Base-by-base conservation (phyloP, 1,140 invertebrate species). In the Steinernema feltiae region DNA sequence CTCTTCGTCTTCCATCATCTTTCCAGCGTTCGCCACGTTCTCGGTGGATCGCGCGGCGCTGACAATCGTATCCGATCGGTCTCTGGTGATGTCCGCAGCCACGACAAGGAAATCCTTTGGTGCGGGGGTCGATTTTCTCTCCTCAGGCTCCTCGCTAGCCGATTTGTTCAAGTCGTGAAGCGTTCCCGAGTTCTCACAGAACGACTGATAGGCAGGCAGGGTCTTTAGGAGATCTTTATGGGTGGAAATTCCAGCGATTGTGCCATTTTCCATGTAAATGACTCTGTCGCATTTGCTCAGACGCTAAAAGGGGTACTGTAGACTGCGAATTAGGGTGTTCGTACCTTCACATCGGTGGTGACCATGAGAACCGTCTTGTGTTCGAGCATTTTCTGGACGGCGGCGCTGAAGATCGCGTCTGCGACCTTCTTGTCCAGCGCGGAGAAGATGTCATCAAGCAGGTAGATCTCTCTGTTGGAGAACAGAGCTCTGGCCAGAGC, bases 371-470 rank as follows among this genome's bases (percentile, higher is more conserved):
- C 76, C 12, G 84, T 84, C 32, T 81, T 86, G 30, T 78, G 76
- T 18, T 46, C 18, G 18, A 86, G 73, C 18, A 85, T 24, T 2
- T 84, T 81, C 63, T 76, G 76, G 73, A 91, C 89, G 71, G 89
- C 89, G 76, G 89, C 87, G 18, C 90, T 87, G 81, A 91, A 91
- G 53, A 92, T 89, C 48, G 90, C 89, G 76, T 89, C 86, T 1
- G 89, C 90, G 30, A 92, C 90, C 78, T 89, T 89, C 1, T 88
- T 86, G 79, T 92, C 91, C 0, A 92, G 89, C 0, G 90, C 90
- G 69, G 90, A 90, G 46, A 92, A 82, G 21, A 91, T 90, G 87
- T 92, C 91, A 80, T 93, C 92, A 32, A 93, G 84, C 0, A 92
- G 87, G 82, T 92, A 92, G 81, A 92, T 90, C 81, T 92, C 91